These are phyloP conservation scores for Euzetes globulus DNA, from an alignment of 2,888 invertebrate genomes.

Conservation along the genomic window DNA sequence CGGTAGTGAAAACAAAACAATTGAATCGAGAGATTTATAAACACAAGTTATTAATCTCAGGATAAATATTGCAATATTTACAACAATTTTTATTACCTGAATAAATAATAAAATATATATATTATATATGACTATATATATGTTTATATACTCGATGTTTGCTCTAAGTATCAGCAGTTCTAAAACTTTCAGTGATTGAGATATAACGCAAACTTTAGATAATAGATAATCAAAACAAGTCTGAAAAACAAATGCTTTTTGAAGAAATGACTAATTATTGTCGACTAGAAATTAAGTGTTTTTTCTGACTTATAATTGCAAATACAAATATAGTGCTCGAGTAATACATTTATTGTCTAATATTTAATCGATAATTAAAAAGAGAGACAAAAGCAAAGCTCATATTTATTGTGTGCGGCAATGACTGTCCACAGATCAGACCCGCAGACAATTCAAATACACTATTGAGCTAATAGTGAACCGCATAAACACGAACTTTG, in stretches of 20 bases:
- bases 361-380: not conserved
- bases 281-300: constrained; percentile 1
- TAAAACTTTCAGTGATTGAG: constrained; percentile 24
- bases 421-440: not conserved
- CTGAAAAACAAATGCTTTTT: not conserved
- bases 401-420: not conserved
- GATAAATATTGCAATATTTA: constrained; percentile 18
- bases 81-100: constrained; percentile 16
- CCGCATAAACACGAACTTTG: constrained; percentile 19
- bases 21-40: constrained; percentile 22
- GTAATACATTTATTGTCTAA: not conserved
- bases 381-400: constrained; percentile 13
- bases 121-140: not conserved
- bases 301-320: not conserved
- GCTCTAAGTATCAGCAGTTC: constrained; percentile 8
- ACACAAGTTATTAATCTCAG: constrained; percentile 9
- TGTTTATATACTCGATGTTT: constrained; percentile 14
- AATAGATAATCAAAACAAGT: constrained; percentile 4
- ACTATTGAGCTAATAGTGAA: constrained; percentile 1
- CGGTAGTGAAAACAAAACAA: constrained; percentile 21
- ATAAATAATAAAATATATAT: constrained; percentile 29
- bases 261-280: not conserved
- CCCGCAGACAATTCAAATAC: not conserved
- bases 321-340: not conserved
- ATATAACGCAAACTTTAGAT: constrained; percentile 1